Base-by-base conservation (phyloP, 2,797 vertebrate species). In the Scomberomorus guttatus region DNA sequence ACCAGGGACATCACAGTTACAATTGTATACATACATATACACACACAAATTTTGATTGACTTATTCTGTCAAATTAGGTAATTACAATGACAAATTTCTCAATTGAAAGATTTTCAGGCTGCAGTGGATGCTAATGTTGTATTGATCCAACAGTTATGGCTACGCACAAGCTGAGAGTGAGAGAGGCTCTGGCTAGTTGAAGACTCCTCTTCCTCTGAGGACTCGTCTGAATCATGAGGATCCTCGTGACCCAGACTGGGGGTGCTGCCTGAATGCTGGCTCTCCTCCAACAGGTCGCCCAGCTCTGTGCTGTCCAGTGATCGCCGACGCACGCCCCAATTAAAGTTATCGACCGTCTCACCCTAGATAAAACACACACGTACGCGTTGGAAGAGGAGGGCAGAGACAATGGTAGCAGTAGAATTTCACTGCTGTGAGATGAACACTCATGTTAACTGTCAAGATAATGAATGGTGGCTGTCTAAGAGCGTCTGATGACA, bases 331-430 rank as follows among this genome's bases (percentile, higher is more conserved):
- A 99, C 98, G 3, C 98, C 98, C 98, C 98, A 99, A 87, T 99
- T 99, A 93, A 99, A 99, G 93, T 98, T 99, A 94, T 99, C 98
- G 90, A 99, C 95, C 14, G 96, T 98, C 89, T 99, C 98, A 5
- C 98, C 98, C 98, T 99, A 90, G 60, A 96, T 94, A 56, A 77
- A 87, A 87, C 52, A 87, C 76, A 90, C 65, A 86, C 18, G 70
- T 39, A 62, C 24, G 73, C 64, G 74, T 74, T 79, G 75, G 80
- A 79, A 83, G 73, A 84, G 76, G 67, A 75, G 6, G 1, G 80
- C 75, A 52, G 63, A 71, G 62, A 66, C 18, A 29, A 54, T 0
- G 13, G 61, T 5, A 55, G 72, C 72, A 74, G 65, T 37, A n/a
- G 29, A 63, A 66, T 55, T 57, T 63, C 18, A 14, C 34, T 73